Evolutionary conservation across 2,797 vertebrate species (phyloP).

Genomic region (Morus bassanus): DNA sequence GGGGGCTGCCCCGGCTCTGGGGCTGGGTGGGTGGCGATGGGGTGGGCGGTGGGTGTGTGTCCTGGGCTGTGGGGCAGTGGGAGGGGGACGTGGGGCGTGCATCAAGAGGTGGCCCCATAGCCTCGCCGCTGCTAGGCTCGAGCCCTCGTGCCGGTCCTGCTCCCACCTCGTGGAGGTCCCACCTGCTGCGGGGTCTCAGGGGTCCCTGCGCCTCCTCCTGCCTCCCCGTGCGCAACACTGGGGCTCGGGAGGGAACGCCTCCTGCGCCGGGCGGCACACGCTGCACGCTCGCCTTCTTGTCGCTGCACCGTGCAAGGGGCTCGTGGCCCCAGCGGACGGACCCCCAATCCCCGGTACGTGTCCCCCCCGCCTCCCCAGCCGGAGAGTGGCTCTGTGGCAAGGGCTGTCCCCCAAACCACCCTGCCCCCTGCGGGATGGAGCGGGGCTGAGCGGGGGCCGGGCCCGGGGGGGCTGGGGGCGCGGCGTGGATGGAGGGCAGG

Average conservation of each 20-base stretch:
- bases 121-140: rapidly evolving
- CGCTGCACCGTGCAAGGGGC: background rate
- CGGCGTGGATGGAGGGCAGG: background rate
- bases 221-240: background rate
- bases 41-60: background rate
- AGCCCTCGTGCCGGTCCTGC: background rate
- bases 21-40: background rate
- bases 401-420: background rate
- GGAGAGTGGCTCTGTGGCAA: background rate
- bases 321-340: background rate
- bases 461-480: background rate
- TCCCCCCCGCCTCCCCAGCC: background rate
- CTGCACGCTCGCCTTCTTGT: background rate
- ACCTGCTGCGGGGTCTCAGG: background rate
- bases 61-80: background rate
- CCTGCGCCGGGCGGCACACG: background rate
- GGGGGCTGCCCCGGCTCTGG: background rate
- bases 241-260: background rate
- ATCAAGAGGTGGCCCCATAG: too few relatives aligned
- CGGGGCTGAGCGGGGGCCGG: background rate
- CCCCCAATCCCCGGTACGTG: background rate
- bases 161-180: rapidly evolving
- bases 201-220: background rate
- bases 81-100: rapidly evolving
- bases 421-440: too few relatives aligned